Base-by-base conservation (phyloP, 2,888 invertebrate genomes). In the Catocala nupta region DNA sequence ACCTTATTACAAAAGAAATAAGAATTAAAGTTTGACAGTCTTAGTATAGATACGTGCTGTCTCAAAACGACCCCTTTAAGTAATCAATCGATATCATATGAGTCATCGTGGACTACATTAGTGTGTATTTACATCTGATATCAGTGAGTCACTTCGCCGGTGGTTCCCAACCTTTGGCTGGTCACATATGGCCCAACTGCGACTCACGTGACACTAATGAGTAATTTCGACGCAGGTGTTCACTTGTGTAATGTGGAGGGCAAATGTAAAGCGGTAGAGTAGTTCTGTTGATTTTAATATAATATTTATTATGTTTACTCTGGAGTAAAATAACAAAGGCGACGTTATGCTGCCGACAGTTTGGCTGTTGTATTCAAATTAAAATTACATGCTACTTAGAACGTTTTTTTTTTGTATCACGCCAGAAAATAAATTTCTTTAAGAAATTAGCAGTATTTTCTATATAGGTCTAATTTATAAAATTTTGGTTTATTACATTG, bases 191-290 rank as follows among this genome's bases (percentile, higher is more conserved):
- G 81, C 64, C 68, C 73, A 63, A 63, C 42, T 65, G 63, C 67
- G 48, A 50, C 64, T 73, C 71, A 78, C 72, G 68, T 73, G 70
- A 61, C 56, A 48, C 36, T 63, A 75, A 76, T 81, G 82, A 81
- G 61, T 81, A 82, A 82, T 67, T 77, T 61, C 50, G 71, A 39
- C 63, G 70, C 81, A 81, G 82, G 81, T 82, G 81, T 81, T 79
- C 75, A 53, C 53, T 65, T 71, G 62, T 62, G 56, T 49, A 57
- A 52, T 59, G 55, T 56, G 50, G 51, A 36, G 43, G 57, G 63
- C 54, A 59, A 68, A 65, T 59, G 62, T 61, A 56, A 62, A 64
- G 65, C 75, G 73, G 25, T n/a, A 51, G 50, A 33, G 16, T 8
- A n/a, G 34, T 51, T 51, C 36, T 51, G 33, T 50, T 43, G 39